Base-by-base conservation (phyloP, 1,140 invertebrate species). In the Homalodisca vitripennis region DNA sequence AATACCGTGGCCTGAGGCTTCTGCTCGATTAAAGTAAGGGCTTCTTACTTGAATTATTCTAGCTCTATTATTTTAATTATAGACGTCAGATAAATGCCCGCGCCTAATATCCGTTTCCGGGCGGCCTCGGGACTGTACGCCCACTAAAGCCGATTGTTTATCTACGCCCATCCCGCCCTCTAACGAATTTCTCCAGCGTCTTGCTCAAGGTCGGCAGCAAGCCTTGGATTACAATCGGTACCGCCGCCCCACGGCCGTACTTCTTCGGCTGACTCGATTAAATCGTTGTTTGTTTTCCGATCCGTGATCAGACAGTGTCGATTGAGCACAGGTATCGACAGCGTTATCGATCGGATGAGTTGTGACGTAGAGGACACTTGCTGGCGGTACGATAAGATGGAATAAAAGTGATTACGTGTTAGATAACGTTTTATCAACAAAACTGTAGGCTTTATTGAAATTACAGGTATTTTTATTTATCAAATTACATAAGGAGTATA, bases 21-120 rank as follows among this genome's bases (percentile, higher is more conserved):
- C 2, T 22, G 6, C 48, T 41, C 6, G n/a, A n/a, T n/a, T n/a
- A n/a, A n/a, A n/a, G n/a, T 12, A 14, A 14, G 48, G 3, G 26
- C 55, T 60, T 60, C 55, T 60, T 53, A 53, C 20, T 53, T 60
- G 55, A 60, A 60, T 60, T 27, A 60, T 60, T 60, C 55, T 27
- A 60, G 22, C 2, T 60, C 27, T 60, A 60, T 60, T 60, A 60
- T 60, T 60, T 60, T 60, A 60, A 60, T 60, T 60, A 60, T 27
- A 60, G 14, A 27, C 3, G 55, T 26, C 55, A 12, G 55, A 60
- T 41, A 41, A 20, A 2, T 60, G 55, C 55, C 55, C 48, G 6
- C 34, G 55, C 26, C 55, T 60, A 60, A 60, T 60, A 60, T 60
- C 55, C 55, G 55, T 27, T 60, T 60, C 55, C 55, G 55, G 3